Evolutionary conservation across 1,140 invertebrate species (phyloP).

Genomic region (Brachystomella parvula): DNA sequence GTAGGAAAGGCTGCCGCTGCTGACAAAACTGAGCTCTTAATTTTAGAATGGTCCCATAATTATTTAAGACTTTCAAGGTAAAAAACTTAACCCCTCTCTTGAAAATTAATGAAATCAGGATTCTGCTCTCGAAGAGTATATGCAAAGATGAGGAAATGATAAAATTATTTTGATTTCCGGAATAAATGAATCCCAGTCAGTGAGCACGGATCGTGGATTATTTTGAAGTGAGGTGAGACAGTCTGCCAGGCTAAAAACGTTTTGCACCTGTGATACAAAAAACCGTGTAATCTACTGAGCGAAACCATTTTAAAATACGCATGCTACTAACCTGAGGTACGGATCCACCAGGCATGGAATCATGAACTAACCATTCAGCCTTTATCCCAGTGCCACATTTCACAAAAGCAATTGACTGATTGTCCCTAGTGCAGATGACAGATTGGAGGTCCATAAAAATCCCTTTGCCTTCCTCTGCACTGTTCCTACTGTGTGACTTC

Average conservation of each 20-base stretch:
- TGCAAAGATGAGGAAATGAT: conserved; percentile 1
- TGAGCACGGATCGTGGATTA: neutral
- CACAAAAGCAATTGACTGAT: conserved; percentile 10
- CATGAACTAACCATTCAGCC: conserved; percentile 1
- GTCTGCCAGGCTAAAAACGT: conserved; percentile 1
- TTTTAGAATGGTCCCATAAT: too few relatives aligned
- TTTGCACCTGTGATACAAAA: neutral
- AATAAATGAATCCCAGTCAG: conserved; percentile 9
- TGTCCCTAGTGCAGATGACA: conserved; percentile 1
- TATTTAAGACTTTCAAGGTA: too few relatives aligned
- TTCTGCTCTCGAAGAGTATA: neutral
- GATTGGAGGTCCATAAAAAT: neutral
- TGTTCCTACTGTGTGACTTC: neutral
- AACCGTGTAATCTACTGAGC: neutral
- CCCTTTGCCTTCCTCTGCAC: neutral
- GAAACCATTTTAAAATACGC: neutral
- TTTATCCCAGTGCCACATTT: conserved; percentile 2
- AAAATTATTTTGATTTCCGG: conserved; percentile 10
- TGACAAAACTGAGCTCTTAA: too few relatives aligned
- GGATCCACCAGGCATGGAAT: neutral
- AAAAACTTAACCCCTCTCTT: too few relatives aligned
- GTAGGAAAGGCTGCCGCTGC: neutral
- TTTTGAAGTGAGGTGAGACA: conserved; percentile 10
- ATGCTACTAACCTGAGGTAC: neutral
- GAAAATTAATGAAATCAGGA: too few relatives aligned